Percentiles rank a stretch among this genome's conserved stretches.
Conservation (phyloP, 2,797 vertebrate genomes). For the Phaenicophaeus curvirostris region DNA sequence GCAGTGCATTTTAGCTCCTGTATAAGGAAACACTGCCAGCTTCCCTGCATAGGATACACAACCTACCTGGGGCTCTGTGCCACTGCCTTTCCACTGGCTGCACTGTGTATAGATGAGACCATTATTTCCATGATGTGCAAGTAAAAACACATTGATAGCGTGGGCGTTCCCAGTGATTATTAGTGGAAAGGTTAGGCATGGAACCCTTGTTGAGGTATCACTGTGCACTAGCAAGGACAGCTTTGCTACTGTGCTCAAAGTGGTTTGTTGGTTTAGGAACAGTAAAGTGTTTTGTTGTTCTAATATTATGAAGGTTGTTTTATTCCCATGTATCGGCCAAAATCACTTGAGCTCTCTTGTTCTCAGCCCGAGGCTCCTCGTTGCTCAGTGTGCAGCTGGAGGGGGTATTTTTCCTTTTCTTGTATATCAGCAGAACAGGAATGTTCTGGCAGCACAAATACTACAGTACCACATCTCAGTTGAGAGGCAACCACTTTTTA, state of each 20-base stretch:
- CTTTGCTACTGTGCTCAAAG: background rate
- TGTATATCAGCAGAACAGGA: background rate
- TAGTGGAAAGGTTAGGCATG: background rate
- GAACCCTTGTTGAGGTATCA: background rate
- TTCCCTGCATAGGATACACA: background rate
- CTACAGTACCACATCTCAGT: background rate
- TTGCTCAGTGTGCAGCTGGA: background rate
- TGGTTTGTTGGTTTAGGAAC: background rate
- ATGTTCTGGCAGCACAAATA: background rate
- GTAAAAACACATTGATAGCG: background rate
- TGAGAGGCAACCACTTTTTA: background rate
- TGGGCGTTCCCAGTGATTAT: background rate
- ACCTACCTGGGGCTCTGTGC: background rate
- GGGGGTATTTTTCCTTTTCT: background rate
- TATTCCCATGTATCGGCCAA: background rate
- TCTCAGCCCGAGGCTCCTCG: background rate
- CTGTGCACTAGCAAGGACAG: background rate
- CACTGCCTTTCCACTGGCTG: background rate
- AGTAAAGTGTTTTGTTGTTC: conserved; percentile 1
- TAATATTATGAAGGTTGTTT: background rate
- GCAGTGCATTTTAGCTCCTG: background rate
- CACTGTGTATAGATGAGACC: background rate
- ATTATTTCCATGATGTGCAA: background rate
- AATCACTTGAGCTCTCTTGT: background rate
- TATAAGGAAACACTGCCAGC: background rate